Evolutionary conservation across 1,140 invertebrate genomes (phyloP).

Genomic region (Xylocopa sonorina): DNA sequence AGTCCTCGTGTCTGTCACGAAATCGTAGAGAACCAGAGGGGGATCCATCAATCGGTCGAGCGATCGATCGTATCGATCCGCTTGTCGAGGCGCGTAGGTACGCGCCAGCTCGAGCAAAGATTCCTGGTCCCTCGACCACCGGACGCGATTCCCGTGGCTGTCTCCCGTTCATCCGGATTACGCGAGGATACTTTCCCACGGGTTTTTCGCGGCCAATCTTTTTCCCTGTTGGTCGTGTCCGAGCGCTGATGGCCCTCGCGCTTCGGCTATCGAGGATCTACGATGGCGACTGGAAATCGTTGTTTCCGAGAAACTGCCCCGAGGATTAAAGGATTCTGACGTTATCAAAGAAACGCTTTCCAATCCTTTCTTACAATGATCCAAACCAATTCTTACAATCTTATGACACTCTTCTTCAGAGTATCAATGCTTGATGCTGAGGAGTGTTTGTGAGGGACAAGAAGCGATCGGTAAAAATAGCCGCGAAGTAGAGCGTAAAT

Average conservation of each 20-base stretch:
- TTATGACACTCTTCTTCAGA: too few species aligned
- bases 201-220: conserved; percentile 48
- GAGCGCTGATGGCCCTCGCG: not conserved
- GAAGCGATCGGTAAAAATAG: too few species aligned
- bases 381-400: too few species aligned
- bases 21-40: conserved; percentile 66
- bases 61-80: conserved; percentile 70
- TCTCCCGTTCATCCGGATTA: conserved; percentile 62
- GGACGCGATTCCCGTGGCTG: conserved; percentile 53
- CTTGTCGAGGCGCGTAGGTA: conserved; percentile 54
- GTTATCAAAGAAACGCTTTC: too few species aligned
- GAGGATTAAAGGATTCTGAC: not conserved
- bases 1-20: conserved; percentile 53
- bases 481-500: too few species aligned
- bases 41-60: conserved; percentile 73
- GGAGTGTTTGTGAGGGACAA: too few species aligned
- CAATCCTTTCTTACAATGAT: too few species aligned
- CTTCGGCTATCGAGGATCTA: conserved; percentile 12
- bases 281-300: not conserved
- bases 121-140: conserved; percentile 65
- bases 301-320: not conserved
- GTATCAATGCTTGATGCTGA: too few species aligned
- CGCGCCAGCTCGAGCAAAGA: conserved; percentile 62
- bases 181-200: conserved; percentile 64
- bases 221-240: conserved; percentile 9